Base-by-base conservation (phyloP, 2,797 vertebrate species). In the Heterohyrax brucei region DNA sequence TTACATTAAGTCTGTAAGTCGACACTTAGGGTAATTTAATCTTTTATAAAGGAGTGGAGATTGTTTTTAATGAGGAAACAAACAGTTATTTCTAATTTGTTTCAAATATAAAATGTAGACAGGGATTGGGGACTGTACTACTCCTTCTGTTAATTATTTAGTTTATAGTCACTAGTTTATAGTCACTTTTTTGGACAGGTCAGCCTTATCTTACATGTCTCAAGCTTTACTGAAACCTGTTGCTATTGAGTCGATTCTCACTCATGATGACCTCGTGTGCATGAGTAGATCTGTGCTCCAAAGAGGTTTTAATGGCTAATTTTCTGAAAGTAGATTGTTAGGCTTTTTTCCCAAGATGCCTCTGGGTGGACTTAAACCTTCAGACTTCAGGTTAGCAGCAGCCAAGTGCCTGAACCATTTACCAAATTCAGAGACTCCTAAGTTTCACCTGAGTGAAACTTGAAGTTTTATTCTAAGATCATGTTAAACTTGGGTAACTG, bases 61-160 rank as follows among this genome's bases (percentile, higher is more conserved):
- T 79, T 85, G 16, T 61, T 91, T 88, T 90, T 83, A 80, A 61
- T 68, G 68, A 83, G 80, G 76, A 64, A 68, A 73, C 73, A 95
- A 91, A 19, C 3, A 72, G 39, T 50, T 85, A 33, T 59, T 81
- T 28, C 39, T 59, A 90, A 76, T 64, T 95, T 70, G 64, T 91
- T 87, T 95, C 72, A 93, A 9, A 22, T 90, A 53, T 44, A 33
- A 59, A 77, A 30, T 81, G 3, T 26, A 68, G 56, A 19, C 3
- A 30, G 44, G 18, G 24, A n/a, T 75, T 72, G 26, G 59, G 26
- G 39, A 92, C 9, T n/a, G 26, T 56, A 48, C 16, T 18, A 6
- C 12, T 89, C 22, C 21, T 72, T 78, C 39, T 56, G 21, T 83
- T 48, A 44, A 10, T 72, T 83, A 79, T 5, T 50, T 53, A 44